A percentile compares a stretch with the other conserved stretches of the same genome.
phyloP scores from a whole-genome alignment of 2,888 invertebrate genomes.

The Ceramica pisi region DNA sequence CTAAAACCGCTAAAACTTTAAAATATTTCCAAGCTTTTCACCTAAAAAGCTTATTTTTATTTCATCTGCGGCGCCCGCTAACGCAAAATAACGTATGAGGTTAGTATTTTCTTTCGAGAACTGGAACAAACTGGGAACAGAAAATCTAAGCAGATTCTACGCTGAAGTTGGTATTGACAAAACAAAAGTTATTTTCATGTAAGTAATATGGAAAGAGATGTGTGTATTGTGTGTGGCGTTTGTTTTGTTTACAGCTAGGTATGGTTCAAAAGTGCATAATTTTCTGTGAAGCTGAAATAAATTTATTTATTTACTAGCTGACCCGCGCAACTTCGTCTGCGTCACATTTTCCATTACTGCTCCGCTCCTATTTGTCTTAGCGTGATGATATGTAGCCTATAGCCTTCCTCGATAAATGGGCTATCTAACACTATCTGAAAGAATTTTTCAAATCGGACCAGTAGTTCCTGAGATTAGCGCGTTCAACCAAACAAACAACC shows the following conservation, averaged over 20 bases:
- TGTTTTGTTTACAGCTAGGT: constrained; percentile 17
- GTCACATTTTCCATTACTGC: too few species aligned
- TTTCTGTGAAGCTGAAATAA: not conserved
- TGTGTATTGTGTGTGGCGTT: constrained; percentile 16
- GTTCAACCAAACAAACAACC: too few species aligned
- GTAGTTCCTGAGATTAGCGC: too few species aligned
- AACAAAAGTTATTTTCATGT: constrained; percentile 70
- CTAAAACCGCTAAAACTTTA: constrained; percentile 29
- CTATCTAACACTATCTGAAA: too few species aligned
- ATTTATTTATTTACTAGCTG: too few species aligned
- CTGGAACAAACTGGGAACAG: constrained; percentile 73
- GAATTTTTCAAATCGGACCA: too few species aligned
- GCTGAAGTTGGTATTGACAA: constrained; percentile 76
- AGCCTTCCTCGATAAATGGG: too few species aligned
- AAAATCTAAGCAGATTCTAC: constrained; percentile 74
- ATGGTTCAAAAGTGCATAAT: not conserved
- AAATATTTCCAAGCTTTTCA: constrained; percentile 60
- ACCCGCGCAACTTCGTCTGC: too few species aligned
- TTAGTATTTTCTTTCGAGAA: constrained; percentile 73
- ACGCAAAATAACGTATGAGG: constrained; percentile 62
- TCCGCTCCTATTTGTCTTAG: too few species aligned
- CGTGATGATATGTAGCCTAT: too few species aligned
- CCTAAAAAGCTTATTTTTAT: constrained; percentile 51
- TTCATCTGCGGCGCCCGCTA: constrained; percentile 42
- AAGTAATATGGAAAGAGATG: constrained; percentile 41